A percentile compares a stretch with the other conserved stretches of the same genome.
phyloP scores from a whole-genome alignment of 2,888 invertebrate species.

The Parascotia fuliginaria region DNA sequence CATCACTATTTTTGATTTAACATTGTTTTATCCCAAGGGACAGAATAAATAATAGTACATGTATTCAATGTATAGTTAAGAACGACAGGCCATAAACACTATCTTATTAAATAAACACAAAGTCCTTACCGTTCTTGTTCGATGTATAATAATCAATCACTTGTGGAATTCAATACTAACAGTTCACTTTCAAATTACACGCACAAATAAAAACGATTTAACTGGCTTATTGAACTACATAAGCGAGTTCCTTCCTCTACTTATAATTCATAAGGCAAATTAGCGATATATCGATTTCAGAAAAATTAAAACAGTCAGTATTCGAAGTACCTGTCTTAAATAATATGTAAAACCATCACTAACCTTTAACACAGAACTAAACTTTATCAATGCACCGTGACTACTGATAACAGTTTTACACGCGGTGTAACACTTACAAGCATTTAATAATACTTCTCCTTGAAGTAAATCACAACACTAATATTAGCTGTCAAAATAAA shows the following conservation, averaged over 20 bases:
- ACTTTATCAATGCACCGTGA: slow-evolving; percentile 46
- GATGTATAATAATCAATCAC: slow-evolving; percentile 16
- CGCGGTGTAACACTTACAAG: neutral
- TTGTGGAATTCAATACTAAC: slow-evolving; percentile 18
- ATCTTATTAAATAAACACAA: neutral
- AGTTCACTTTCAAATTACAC: slow-evolving; percentile 44
- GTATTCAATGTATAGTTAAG: too few species aligned
- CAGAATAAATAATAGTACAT: too few species aligned
- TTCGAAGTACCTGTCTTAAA: slow-evolving; percentile 21
- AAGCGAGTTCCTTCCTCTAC: slow-evolving; percentile 57
- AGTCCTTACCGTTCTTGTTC: slow-evolving; percentile 31
- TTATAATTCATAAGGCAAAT: slow-evolving; percentile 50
- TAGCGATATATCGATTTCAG: slow-evolving; percentile 55
- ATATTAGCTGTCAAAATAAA: slow-evolving; percentile 31
- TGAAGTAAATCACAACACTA: slow-evolving; percentile 23
- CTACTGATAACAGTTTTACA: slow-evolving; percentile 33
- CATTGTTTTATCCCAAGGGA: too few species aligned
- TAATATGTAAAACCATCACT: slow-evolving; percentile 44
- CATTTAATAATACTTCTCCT: neutral
- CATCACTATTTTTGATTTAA: too few species aligned
- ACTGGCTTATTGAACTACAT: slow-evolving; percentile 44
- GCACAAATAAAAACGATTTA: slow-evolving; percentile 49
- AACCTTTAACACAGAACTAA: slow-evolving; percentile 2
- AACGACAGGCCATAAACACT: too few species aligned
- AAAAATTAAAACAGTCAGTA: slow-evolving; percentile 34